Evolutionary conservation across 2,888 invertebrate genomes (phyloP).

Genomic region (Bhutanitis thaidina): DNA sequence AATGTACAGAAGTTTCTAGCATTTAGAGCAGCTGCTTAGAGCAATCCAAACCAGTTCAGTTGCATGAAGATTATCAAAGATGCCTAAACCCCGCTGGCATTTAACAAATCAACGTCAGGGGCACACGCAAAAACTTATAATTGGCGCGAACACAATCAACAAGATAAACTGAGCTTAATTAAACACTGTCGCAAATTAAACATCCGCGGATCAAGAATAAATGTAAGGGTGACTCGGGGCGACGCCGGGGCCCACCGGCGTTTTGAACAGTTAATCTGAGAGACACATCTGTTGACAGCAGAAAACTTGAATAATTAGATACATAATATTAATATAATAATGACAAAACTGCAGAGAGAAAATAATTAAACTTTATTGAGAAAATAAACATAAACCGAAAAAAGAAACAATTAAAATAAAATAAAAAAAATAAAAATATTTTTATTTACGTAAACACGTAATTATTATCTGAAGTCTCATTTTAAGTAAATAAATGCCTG

Average conservation of each 20-base stretch:
- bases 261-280: not conserved
- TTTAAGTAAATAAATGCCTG: too few species aligned
- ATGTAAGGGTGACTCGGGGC: slow-evolving; percentile 37
- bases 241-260: slow-evolving; percentile 4
- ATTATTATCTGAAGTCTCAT: too few species aligned
- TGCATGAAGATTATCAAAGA: not conserved
- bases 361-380: too few species aligned
- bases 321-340: not conserved
- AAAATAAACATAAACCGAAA: too few species aligned
- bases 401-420: too few species aligned
- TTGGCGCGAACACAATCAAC: slow-evolving; percentile 69
- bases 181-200: slow-evolving; percentile 74
- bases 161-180: slow-evolving; percentile 75
- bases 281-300: slow-evolving; percentile 7
- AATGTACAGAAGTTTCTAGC: too few species aligned
- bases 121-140: slow-evolving; percentile 68
- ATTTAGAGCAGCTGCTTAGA: not conserved
- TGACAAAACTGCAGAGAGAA: too few species aligned
- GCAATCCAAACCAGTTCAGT: not conserved
- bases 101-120: slow-evolving; percentile 65
- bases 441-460: too few species aligned
- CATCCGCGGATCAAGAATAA: slow-evolving; percentile 53
- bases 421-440: too few species aligned
- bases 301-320: not conserved
- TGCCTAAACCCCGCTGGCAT: slow-evolving; percentile 16